phyloP scores from a whole-genome alignment of 2,888 invertebrate species.

The Drosophila lacicola region DNA sequence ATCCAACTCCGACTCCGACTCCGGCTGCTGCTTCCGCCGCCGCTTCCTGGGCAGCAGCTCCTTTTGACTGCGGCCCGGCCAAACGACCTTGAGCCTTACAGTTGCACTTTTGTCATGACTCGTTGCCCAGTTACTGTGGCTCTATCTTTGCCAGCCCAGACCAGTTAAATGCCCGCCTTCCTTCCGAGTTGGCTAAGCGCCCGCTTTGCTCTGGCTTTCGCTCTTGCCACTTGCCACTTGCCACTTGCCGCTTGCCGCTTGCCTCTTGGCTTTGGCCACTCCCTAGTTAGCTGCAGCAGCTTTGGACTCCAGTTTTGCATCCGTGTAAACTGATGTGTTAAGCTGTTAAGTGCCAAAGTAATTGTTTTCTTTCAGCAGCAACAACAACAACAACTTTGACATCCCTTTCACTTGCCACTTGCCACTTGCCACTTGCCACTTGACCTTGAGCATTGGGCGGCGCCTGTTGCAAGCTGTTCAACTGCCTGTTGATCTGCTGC shows the following conservation, averaged over 20 bases:
- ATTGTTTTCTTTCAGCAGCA: slow-evolving; percentile 82
- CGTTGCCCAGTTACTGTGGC: slow-evolving; percentile 6
- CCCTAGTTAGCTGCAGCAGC: slow-evolving; percentile 50
- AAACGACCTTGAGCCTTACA: slow-evolving; percentile 75
- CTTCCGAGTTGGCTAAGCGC: slow-evolving; percentile 37
- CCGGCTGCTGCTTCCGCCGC: slow-evolving; percentile 21
- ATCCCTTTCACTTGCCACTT: slow-evolving; percentile 74
- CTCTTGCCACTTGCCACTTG: slow-evolving; percentile 44
- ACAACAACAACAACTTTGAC: slow-evolving; percentile 45
- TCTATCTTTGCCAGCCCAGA: not conserved
- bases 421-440: slow-evolving; percentile 60
- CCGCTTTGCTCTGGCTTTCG: slow-evolving; percentile 36
- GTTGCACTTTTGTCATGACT: slow-evolving; percentile 66
- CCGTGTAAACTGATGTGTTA: slow-evolving; percentile 78
- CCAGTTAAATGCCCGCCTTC: slow-evolving; percentile 1
- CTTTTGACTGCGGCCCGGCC: slow-evolving; percentile 55
- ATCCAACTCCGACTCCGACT: slow-evolving; percentile 12
- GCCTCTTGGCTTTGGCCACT: slow-evolving; percentile 35
- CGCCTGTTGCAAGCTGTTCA: slow-evolving; percentile 11
- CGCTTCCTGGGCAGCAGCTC: slow-evolving; percentile 47
- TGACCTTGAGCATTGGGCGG: slow-evolving; percentile 61
- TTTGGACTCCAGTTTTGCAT: slow-evolving; percentile 62
- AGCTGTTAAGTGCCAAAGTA: slow-evolving; percentile 84
- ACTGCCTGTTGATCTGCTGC: slow-evolving; percentile 1
- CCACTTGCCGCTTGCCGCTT: slow-evolving; percentile 16